Evolutionary conservation across 2,797 vertebrate genomes (phyloP).

Genomic region (Anabas testudineus): DNA sequence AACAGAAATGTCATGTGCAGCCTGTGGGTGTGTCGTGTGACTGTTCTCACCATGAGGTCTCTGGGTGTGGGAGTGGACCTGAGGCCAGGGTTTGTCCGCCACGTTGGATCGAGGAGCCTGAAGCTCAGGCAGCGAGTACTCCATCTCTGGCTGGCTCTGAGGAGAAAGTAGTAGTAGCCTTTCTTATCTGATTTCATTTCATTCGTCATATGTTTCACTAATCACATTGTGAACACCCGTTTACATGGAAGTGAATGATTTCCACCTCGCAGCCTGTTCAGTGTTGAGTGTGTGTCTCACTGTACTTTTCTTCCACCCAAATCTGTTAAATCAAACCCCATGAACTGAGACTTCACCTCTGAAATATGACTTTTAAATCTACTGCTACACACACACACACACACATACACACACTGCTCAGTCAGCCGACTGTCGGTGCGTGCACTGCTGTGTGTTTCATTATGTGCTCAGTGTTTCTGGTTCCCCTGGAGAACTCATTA

Average conservation of each 20-base stretch:
- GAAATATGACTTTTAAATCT: slow-evolving; percentile 19
- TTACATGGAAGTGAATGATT: background rate
- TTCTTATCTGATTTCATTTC: no score
- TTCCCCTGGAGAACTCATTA: slow-evolving; percentile 82
- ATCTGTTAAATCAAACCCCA: slow-evolving; percentile 25
- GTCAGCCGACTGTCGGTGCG: slow-evolving; percentile 33
- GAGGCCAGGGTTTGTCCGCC: slow-evolving; percentile 85
- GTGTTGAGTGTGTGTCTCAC: background rate
- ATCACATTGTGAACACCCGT: background rate
- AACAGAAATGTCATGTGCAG: no score
- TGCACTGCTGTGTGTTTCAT: slow-evolving; percentile 58
- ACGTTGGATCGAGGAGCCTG: slow-evolving; percentile 85
- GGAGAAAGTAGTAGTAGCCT: no score
- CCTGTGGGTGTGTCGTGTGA: background rate
- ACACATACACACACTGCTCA: background rate
- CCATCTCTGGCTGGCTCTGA: slow-evolving; percentile 94
- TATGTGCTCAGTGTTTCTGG: slow-evolving; percentile 53
- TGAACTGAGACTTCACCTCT: slow-evolving; percentile 26
- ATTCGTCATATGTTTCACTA: background rate
- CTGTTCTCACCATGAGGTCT: slow-evolving; percentile 88
- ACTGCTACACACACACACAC: slow-evolving; percentile 22
- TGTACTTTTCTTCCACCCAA: slow-evolving; percentile 1
- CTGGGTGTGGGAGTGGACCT: slow-evolving; percentile 83
- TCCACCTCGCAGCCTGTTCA: background rate
- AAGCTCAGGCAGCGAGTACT: slow-evolving; percentile 85